Conservation (phyloP, 2,113 vertebrate genomes). For the Rhinolophus ferrumequinum region DNA sequence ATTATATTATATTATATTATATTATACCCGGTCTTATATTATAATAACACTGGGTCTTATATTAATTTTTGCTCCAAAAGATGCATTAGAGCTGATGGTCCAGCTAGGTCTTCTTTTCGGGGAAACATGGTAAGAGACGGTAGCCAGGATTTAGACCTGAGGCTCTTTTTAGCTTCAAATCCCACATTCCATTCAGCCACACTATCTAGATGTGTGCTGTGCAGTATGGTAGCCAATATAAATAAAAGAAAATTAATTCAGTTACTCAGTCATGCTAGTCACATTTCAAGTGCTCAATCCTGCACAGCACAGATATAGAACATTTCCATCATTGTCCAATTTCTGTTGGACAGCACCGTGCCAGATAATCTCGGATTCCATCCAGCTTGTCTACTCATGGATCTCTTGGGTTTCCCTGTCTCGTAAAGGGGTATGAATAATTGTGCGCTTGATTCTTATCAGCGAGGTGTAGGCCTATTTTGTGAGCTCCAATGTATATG, state of each 20-base stretch:
- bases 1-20: too few relatives aligned
- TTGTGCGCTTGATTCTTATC: slow-evolving; percentile 4
- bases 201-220: neutral
- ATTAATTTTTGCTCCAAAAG: too few relatives aligned
- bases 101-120: too few relatives aligned
- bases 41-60: too few relatives aligned
- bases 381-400: neutral
- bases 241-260: neutral
- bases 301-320: neutral
- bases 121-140: neutral
- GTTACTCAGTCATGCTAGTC: neutral
- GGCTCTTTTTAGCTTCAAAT: neutral
- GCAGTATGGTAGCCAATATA: neutral
- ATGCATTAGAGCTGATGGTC: too few relatives aligned
- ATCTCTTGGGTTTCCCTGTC: neutral
- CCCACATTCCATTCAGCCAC: neutral
- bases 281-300: neutral
- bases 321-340: neutral
- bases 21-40: too few relatives aligned
- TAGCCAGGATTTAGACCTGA: neutral
- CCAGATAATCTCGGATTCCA: neutral
- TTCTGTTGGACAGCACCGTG: neutral
- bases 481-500: neutral
- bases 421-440: neutral
- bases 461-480: neutral